Evolutionary conservation across 2,888 invertebrate species (phyloP).

Genomic region (Alloplasta piceator): DNA sequence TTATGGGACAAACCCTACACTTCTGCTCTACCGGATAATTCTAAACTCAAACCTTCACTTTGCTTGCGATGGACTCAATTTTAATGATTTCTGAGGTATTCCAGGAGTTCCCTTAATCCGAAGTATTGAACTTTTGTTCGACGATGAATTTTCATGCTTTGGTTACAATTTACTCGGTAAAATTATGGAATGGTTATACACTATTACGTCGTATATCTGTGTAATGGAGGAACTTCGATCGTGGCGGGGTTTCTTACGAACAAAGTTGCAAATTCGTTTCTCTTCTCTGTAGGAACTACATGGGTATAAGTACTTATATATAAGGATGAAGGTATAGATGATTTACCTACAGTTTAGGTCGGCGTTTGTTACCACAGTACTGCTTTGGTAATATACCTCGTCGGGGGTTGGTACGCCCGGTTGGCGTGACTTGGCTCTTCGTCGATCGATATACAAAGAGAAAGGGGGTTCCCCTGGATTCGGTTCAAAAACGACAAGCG

Average conservation of each 20-base stretch:
- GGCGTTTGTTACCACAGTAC: conserved; percentile 42
- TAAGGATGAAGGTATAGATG: background rate
- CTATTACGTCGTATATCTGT: background rate
- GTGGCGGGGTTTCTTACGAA: conserved; percentile 35
- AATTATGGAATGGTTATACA: background rate
- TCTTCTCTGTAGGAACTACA: conserved; percentile 20
- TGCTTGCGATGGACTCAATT: background rate
- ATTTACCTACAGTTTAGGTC: conserved; percentile 35
- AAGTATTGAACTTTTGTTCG: too few relatives aligned
- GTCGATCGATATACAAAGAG: conserved; percentile 65
- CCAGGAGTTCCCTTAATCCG: too few relatives aligned
- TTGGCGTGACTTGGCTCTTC: conserved; percentile 78
- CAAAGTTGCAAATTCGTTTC: conserved; percentile 57
- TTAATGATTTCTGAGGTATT: background rate
- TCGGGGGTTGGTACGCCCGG: conserved; percentile 68
- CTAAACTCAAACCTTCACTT: too few relatives aligned
- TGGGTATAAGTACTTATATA: background rate
- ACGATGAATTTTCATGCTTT: background rate
- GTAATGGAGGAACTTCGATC: conserved; percentile 12
- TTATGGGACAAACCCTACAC: too few relatives aligned
- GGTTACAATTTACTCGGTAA: background rate
- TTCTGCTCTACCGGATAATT: background rate
- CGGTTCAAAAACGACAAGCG: conserved; percentile 58
- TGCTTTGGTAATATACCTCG: conserved; percentile 53
- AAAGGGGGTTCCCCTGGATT: conserved; percentile 33